Evolutionary conservation across 2,113 vertebrate genomes (phyloP).

Genomic region (Bothrops jararaca): DNA sequence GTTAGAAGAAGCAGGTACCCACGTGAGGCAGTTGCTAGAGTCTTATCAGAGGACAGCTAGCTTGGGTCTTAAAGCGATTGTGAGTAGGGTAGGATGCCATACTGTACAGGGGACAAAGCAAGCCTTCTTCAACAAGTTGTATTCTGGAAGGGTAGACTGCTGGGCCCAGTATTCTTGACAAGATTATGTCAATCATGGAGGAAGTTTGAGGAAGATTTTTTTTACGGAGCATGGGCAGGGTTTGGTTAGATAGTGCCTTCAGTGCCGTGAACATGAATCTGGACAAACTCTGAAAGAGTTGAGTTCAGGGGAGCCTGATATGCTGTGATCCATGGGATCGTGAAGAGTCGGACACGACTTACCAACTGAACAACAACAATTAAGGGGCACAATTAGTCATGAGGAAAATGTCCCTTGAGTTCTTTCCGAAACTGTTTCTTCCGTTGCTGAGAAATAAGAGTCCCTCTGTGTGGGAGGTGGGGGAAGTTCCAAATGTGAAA

Average conservation of each 20-base stretch:
- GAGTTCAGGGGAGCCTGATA: not conserved
- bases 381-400: not conserved
- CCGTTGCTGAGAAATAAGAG: not conserved
- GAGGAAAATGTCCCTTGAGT: not conserved
- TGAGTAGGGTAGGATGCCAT: not conserved
- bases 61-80: too few species aligned
- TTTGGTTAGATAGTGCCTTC: not conserved
- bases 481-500: not conserved
- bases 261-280: not conserved
- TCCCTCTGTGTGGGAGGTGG: not conserved
- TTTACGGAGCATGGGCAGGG: not conserved
- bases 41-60: not conserved
- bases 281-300: not conserved
- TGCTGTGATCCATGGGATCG: not conserved
- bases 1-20: slow-evolving; percentile 26
- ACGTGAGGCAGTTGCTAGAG: not conserved
- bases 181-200: not conserved
- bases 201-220: not conserved
- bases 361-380: not conserved
- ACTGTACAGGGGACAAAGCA: not conserved
- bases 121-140: not conserved
- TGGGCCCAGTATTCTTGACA: not conserved
- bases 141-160: not conserved
- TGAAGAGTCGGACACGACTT: not conserved
- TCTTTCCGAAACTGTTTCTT: not conserved